Conservation (phyloP, 2,888 invertebrate genomes). For the Scaptomyza tumidula region DNA sequence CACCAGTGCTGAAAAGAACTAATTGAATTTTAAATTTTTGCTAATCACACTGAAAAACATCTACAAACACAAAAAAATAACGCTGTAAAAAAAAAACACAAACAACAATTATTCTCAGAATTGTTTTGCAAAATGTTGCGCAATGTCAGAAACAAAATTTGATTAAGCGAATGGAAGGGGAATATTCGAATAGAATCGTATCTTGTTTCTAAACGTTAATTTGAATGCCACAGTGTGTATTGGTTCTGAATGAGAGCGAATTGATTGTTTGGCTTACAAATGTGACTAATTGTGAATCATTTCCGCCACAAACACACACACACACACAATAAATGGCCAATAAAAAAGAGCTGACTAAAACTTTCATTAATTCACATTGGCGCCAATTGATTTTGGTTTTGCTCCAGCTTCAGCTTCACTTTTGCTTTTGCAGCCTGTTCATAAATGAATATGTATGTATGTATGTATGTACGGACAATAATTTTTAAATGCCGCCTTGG, state of each 20-base stretch:
- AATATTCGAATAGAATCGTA: neutral
- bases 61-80: constrained; percentile 4
- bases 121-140: constrained; percentile 42
- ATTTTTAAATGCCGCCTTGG: constrained; percentile 80
- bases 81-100: no score
- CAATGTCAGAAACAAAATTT: constrained; percentile 25
- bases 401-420: constrained; percentile 54
- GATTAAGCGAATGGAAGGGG: constrained; percentile 11
- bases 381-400: constrained; percentile 48
- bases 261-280: constrained; percentile 26
- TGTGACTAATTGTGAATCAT: constrained; percentile 65
- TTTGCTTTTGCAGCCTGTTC: constrained; percentile 67
- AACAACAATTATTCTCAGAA: constrained; percentile 43
- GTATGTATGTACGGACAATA: constrained; percentile 22
- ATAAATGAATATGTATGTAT: constrained; percentile 51
- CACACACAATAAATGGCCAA: constrained; percentile 30
- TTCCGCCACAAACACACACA: constrained; percentile 40
- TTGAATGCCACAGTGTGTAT: constrained; percentile 8
- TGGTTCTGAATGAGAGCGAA: constrained; percentile 41
- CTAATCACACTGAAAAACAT: constrained; percentile 25
- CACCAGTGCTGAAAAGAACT: constrained; percentile 29
- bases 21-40: constrained; percentile 35
- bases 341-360: constrained; percentile 46
- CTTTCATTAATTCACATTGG: constrained; percentile 73
- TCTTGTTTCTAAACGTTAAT: constrained; percentile 2